phyloP scores from a whole-genome alignment of 2,797 vertebrate species.

The Chromobotia macracanthus region DNA sequence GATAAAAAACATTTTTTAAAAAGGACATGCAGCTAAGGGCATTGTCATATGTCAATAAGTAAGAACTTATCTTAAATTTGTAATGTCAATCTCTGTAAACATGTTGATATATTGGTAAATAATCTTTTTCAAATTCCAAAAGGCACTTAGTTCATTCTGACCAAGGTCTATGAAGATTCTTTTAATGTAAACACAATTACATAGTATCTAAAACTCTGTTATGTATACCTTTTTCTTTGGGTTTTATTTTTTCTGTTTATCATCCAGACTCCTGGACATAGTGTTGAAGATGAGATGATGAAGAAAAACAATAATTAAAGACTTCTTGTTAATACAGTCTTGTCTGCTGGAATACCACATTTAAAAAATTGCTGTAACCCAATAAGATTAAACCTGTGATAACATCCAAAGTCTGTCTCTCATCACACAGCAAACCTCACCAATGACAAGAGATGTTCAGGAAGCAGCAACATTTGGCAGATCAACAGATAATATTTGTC shows the following conservation, averaged over 20 bases:
- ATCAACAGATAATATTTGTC: constrained; percentile 72
- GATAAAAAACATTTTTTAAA: no score
- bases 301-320: constrained; percentile 63
- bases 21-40: no score
- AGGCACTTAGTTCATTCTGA: no score
- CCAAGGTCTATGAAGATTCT: no score
- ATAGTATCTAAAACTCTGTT: no score
- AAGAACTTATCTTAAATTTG: no score
- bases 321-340: constrained; percentile 73
- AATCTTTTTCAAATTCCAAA: no score
- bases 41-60: no score
- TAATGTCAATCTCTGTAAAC: no score
- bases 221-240: neutral
- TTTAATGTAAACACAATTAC: no score
- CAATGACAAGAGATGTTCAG: constrained; percentile 74
- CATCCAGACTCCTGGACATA: constrained; percentile 52
- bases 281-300: constrained; percentile 59
- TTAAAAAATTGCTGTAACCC: constrained; percentile 78
- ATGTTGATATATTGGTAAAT: no score
- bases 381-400: constrained; percentile 74
- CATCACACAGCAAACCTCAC: constrained; percentile 54
- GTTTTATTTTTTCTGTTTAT: neutral
- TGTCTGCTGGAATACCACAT: constrained; percentile 77
- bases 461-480: constrained; percentile 70
- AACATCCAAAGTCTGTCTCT: constrained; percentile 78